Evolutionary conservation across 2,113 vertebrate species (phyloP), one percentile per base, ranked within the genome.

Genomic region (Apteryx owenii): DNA sequence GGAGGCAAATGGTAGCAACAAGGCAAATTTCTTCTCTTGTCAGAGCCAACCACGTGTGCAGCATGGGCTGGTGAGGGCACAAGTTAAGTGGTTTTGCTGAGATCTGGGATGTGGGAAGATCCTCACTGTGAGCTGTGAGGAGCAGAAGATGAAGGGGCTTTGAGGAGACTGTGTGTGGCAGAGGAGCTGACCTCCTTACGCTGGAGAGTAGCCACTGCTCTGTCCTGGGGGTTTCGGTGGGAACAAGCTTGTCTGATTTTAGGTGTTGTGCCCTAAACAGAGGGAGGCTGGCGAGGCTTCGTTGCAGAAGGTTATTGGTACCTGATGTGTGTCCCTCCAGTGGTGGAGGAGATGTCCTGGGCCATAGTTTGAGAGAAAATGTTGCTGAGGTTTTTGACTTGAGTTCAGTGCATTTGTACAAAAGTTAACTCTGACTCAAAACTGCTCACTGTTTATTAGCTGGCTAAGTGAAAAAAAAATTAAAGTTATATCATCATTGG

Each of bases 111-210:
- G 44, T 33, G 31, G 53, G 21, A 76, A 8, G 25, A 82, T 12
- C 10, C 36, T 62, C 20, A 19, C 44, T 70, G 1, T 40, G 56
- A 61, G 22, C 44, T 73, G 1, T 40, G 56, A 61, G 14, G 21
- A 14, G 50, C 48, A 29, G 20, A 31, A 58, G 60, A 53, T 62
- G 48, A 80, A 25, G 61, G 38, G n/a, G 31, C 42, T 68, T 21
- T 22, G 23, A 77, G 50, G 12, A 19, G 50, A 29, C 4, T 19
- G 31, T 0, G 0, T 1, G 6, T 72, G 36, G 19, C 9, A 31
- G 51, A 25, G 85, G 33, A 56, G 19, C 12, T 78, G 6, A 48
- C 46, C 17, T 18, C 18, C 18, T 48, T 48, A 48, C 18, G 46
- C 18, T 48, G 9, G 46, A 48, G 18, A 48, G 18, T 12, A 48